Evolutionary conservation across 2,888 invertebrate genomes (phyloP).

Genomic region (Idaea straminata): DNA sequence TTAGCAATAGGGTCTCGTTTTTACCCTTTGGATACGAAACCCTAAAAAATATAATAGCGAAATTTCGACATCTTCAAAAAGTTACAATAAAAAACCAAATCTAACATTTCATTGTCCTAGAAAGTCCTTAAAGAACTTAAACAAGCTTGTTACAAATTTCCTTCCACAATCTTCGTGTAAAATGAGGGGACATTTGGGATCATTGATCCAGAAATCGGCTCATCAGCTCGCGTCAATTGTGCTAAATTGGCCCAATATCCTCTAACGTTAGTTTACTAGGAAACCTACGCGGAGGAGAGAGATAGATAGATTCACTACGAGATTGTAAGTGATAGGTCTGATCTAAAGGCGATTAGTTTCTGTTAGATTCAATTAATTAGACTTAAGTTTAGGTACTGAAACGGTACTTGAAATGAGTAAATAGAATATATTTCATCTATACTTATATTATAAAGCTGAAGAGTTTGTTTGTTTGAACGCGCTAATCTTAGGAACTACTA

Average conservation of each 20-base stretch:
- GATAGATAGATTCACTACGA: neutral
- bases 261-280: slow-evolving; percentile 5
- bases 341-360: neutral
- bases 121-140: neutral
- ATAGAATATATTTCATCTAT: too few relatives aligned
- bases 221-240: slow-evolving; percentile 7
- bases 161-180: slow-evolving; percentile 1
- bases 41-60: neutral
- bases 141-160: slow-evolving; percentile 1
- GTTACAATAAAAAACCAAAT: neutral
- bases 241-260: slow-evolving; percentile 12
- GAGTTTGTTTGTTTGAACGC: too few relatives aligned
- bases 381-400: neutral
- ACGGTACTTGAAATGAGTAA: neutral
- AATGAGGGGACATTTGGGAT: slow-evolving; percentile 1
- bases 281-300: neutral
- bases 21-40: neutral
- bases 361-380: neutral
- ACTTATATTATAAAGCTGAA: too few relatives aligned
- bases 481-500: too few relatives aligned
- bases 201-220: slow-evolving; percentile 3
- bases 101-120: neutral
- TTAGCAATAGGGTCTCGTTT: too few relatives aligned
- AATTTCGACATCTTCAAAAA: neutral
- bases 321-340: neutral